Conservation (phyloP, 2,797 vertebrate species). For the Crax fasciolata region DNA sequence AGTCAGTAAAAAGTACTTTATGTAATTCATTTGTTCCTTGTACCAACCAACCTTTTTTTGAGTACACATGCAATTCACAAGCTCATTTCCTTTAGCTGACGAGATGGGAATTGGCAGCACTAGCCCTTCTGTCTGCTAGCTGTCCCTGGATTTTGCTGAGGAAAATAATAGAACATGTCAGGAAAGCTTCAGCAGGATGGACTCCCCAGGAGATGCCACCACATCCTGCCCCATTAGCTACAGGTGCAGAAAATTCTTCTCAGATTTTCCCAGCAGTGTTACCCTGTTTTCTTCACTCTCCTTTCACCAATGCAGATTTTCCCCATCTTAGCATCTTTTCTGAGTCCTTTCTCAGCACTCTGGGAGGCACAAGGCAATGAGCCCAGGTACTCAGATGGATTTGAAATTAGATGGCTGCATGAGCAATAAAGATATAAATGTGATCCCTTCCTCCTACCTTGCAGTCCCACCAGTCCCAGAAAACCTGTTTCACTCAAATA, state of each 20-base stretch:
- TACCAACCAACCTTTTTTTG: neutral
- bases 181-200: neutral
- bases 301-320: neutral
- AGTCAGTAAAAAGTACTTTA: neutral
- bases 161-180: neutral
- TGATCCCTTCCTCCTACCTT: neutral
- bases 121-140: neutral
- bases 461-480: neutral
- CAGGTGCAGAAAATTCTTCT: neutral
- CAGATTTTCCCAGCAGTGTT: neutral
- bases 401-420: neutral
- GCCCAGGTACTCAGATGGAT: neutral
- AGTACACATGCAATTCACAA: neutral
- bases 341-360: neutral
- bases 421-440: neutral
- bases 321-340: accelerated
- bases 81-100: neutral
- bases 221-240: accelerated
- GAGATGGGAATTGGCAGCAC: neutral
- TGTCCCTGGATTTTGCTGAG: neutral
- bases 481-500: neutral
- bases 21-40: neutral
- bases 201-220: neutral
- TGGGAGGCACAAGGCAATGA: neutral
- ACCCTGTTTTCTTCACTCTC: neutral